phyloP scores from a whole-genome alignment of 64 coral and sea anemone species.

The Hydrozoanthus tunicans region DNA sequence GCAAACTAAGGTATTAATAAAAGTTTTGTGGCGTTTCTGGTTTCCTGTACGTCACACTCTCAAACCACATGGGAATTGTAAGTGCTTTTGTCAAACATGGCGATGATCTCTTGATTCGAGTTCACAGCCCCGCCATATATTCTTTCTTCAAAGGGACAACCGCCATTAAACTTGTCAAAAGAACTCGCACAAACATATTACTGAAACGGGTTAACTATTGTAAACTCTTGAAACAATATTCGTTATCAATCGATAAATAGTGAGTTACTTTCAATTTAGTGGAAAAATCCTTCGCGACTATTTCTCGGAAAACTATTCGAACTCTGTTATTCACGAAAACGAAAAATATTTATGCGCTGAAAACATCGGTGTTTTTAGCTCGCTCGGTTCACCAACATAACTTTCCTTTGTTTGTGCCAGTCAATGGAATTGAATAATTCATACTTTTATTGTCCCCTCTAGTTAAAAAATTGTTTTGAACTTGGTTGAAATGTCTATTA shows the following conservation, averaged over 20 bases:
- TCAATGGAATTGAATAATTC: slow-evolving; percentile 60
- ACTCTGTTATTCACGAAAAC: not conserved
- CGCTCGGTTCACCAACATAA: not conserved
- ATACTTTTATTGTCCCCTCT: slow-evolving; percentile 1
- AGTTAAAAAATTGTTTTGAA: slow-evolving; percentile 10
- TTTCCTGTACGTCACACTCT: slow-evolving; percentile 48
- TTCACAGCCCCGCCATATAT: slow-evolving; percentile 12
- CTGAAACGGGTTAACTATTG: slow-evolving; percentile 39
- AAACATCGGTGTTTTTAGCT: slow-evolving; percentile 52
- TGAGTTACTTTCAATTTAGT: not conserved
- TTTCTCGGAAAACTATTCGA: slow-evolving; percentile 41
- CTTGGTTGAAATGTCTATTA: not conserved
- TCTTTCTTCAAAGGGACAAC: not conserved
- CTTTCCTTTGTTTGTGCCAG: slow-evolving; percentile 18
- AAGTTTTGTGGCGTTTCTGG: not conserved
- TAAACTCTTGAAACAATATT: slow-evolving; percentile 35
- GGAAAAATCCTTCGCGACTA: not conserved
- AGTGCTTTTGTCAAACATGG: not conserved
- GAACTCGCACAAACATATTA: not conserved
- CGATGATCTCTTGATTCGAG: slow-evolving; percentile 36
- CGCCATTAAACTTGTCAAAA: not conserved
- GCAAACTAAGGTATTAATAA: slow-evolving; percentile 1
- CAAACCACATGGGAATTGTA: slow-evolving; percentile 23
- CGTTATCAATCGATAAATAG: not conserved
- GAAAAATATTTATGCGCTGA: slow-evolving; percentile 32